Evolutionary conservation across 2,888 invertebrate genomes (phyloP), one percentile per base, ranked within the genome.

Genomic region (Timandra comae): DNA sequence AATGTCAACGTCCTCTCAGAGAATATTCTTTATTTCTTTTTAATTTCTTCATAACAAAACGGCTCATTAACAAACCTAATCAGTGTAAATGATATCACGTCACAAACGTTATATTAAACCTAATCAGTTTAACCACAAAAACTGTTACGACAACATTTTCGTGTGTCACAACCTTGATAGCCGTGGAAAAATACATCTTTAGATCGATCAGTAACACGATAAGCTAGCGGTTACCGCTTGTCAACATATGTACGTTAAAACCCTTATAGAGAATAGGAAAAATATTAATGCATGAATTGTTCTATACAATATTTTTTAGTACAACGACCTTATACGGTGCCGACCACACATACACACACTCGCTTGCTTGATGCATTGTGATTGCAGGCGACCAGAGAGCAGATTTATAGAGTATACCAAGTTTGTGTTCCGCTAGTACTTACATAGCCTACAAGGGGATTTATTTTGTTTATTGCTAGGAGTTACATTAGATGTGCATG

Each of bases 381-480:
- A 48, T 31, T 39, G 28, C 35, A 41, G 46, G 52, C 41, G 49
- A 46, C 56, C 60, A 61, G 60, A 52, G 48, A 43, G 45, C 44
- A 64, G 69, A 78, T 75, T 74, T 72, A 76, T 72, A 40, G 52
- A 49, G 41, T 35, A 41, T 52, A 46, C 43, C 35, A 35, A 28
- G 38, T 27, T 31, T 55, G 46, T 68, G 69, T 70, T 63, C 51
- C 39, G 54, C 49, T 54, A 41, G 61, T 55, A 49, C 56, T 54
- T 55, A 66, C 63, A 59, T 52, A 40, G 44, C 46, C 48, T 44
- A 49, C 57, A 52, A 49, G 63, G 48, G 58, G 53, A 65, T 66
- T 63, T 61, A 69, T 66, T 69, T 73, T 68, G 66, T 70, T 68
- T 72, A 71, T 70, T 60, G 60, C 45, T 56, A 9, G 2, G 9